Evolutionary conservation across 2,888 invertebrate species (phyloP).

Genomic region (Agrilus mali): DNA sequence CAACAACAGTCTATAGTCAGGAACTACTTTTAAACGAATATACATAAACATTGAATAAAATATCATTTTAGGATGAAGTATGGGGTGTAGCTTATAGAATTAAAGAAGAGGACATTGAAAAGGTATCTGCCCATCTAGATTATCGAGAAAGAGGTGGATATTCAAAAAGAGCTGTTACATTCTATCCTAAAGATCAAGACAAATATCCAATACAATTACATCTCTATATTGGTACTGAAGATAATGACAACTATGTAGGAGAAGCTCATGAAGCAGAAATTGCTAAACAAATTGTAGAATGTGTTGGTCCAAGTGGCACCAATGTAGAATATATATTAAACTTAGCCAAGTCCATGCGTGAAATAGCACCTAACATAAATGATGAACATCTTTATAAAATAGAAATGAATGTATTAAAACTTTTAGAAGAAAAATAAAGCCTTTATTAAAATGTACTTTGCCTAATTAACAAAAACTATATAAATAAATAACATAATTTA

Average conservation of each 20-base stretch:
- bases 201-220: constrained; percentile 52
- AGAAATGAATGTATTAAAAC: constrained; percentile 45
- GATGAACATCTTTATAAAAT: constrained; percentile 69
- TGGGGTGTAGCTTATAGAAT: constrained; percentile 93
- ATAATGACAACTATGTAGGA: constrained; percentile 61
- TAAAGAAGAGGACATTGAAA: constrained; percentile 47
- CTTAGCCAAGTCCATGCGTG: constrained; percentile 64
- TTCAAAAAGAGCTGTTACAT: constrained; percentile 52
- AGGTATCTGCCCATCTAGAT: constrained; percentile 73
- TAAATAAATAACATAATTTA: too few relatives aligned
- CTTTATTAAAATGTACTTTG: too few relatives aligned
- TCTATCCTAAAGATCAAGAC: constrained; percentile 47
- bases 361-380: constrained; percentile 54
- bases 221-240: constrained; percentile 69
- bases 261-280: constrained; percentile 64
- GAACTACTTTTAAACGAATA: constrained; percentile 1
- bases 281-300: constrained; percentile 61
- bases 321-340: constrained; percentile 88
- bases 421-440: constrained; percentile 15
- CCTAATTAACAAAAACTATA: too few relatives aligned
- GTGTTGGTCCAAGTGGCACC: constrained; percentile 74
- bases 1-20: constrained; percentile 4
- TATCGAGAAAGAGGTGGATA: constrained; percentile 91
- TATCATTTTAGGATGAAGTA: constrained; percentile 43
- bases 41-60: not conserved